Conservation (phyloP, 2,888 invertebrate species). For the Clanis bilineata region DNA sequence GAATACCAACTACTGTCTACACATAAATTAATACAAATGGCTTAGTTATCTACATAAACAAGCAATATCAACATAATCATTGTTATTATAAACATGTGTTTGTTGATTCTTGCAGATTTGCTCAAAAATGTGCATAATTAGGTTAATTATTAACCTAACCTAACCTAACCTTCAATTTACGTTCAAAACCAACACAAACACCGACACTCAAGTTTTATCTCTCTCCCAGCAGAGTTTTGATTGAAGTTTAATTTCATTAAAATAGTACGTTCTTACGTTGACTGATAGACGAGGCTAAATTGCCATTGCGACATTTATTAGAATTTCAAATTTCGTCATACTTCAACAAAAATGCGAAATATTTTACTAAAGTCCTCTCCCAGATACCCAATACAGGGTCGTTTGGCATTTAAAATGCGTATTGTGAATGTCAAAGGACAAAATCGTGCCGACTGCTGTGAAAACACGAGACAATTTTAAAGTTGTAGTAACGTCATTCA, state of each 20-base stretch:
- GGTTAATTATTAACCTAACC: not conserved
- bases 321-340: not conserved
- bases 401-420: slow-evolving; percentile 8
- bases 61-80: slow-evolving; percentile 10
- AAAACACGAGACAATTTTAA: slow-evolving; percentile 21
- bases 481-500: not conserved
- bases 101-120: slow-evolving; percentile 9
- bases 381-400: not conserved
- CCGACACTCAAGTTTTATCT: not conserved
- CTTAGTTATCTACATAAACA: slow-evolving; percentile 10
- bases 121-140: slow-evolving; percentile 10
- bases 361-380: not conserved
- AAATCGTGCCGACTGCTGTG: slow-evolving; percentile 19
- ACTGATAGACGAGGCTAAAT: not conserved
- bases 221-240: not conserved
- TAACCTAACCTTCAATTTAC: no score
- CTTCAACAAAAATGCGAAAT: not conserved
- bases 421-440: slow-evolving; percentile 13
- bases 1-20: not conserved
- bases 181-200: not conserved
- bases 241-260: not conserved
- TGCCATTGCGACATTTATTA: not conserved
- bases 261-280: not conserved
- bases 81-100: slow-evolving; percentile 5
- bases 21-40: slow-evolving; percentile 5